Conservation (phyloP, 2,797 vertebrate species). For the Mormyrus proboscirostris region DNA sequence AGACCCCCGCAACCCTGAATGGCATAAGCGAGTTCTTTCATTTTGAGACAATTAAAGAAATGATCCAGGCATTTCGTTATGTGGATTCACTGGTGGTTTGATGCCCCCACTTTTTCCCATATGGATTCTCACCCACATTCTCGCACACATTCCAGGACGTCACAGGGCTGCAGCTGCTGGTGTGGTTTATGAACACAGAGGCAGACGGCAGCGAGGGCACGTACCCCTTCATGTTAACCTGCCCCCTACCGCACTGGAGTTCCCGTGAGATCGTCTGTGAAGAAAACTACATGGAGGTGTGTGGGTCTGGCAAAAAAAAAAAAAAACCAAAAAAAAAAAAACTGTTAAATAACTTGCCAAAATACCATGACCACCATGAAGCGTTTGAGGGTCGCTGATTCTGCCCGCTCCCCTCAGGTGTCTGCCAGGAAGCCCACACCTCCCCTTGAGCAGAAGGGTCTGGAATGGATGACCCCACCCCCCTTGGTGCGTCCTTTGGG, state of each 20-base stretch:
- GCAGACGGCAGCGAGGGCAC: slow-evolving; percentile 36
- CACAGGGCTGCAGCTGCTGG: slow-evolving; percentile 42
- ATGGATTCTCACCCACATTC: too few relatives aligned
- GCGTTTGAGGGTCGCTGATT: background rate
- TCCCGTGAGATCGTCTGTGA: slow-evolving; percentile 56
- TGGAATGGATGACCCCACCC: slow-evolving; percentile 29
- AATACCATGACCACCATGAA: background rate
- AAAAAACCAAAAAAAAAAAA: background rate
- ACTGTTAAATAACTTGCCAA: background rate
- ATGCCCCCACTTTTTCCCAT: background rate
- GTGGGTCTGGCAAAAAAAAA: background rate
- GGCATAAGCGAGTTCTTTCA: background rate
- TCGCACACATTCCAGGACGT: slow-evolving; percentile 35
- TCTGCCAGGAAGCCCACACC: slow-evolving; percentile 36
- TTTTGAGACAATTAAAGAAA: background rate
- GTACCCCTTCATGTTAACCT: slow-evolving; percentile 46
- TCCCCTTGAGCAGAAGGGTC: slow-evolving; percentile 23
- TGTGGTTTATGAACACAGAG: slow-evolving; percentile 50
- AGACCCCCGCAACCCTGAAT: background rate
- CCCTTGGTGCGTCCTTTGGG: slow-evolving; percentile 23
- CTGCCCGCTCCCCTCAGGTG: slow-evolving; percentile 23
- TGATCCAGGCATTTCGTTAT: background rate
- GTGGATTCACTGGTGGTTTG: background rate
- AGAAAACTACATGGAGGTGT: slow-evolving; percentile 61
- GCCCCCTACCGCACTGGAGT: slow-evolving; percentile 44